Conservation (phyloP, 2,888 invertebrate genomes). For the Drosophila algonquin region DNA sequence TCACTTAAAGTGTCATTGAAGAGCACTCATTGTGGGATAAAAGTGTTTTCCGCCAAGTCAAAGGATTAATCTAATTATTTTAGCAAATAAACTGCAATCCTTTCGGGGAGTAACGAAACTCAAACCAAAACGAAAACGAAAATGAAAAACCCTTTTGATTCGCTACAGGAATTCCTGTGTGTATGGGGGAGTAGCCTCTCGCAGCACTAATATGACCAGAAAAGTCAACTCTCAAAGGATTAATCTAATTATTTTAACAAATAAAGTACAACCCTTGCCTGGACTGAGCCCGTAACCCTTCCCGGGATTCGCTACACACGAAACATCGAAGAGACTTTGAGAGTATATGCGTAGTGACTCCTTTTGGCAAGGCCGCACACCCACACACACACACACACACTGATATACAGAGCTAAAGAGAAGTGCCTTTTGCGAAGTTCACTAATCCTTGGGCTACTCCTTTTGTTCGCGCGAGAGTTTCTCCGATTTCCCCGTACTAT, state of each 20-base stretch:
- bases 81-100: slow-evolving; percentile 60
- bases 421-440: slow-evolving; percentile 10
- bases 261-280: slow-evolving; percentile 71
- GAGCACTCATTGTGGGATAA: background rate
- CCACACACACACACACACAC: background rate
- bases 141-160: slow-evolving; percentile 23
- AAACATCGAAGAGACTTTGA: background rate
- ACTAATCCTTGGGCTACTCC: slow-evolving; percentile 61
- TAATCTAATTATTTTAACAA: slow-evolving; percentile 83
- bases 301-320: slow-evolving; percentile 60
- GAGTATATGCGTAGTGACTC: background rate
- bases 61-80: slow-evolving; percentile 80
- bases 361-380: slow-evolving; percentile 24
- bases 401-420: background rate
- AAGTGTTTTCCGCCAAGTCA: slow-evolving; percentile 4
- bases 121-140: slow-evolving; percentile 1
- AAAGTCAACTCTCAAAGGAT: slow-evolving; percentile 74
- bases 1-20: background rate
- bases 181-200: slow-evolving; percentile 54
- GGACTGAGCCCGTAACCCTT: slow-evolving; percentile 48
- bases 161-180: slow-evolving; percentile 28
- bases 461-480: slow-evolving; percentile 36
- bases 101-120: slow-evolving; percentile 28
- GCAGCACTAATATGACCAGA: slow-evolving; percentile 72
- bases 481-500: slow-evolving; percentile 68